Evolutionary conservation across 2,888 invertebrate genomes (phyloP), one percentile per base, ranked within the genome.

Genomic region (Hypomecis punctinalis): DNA sequence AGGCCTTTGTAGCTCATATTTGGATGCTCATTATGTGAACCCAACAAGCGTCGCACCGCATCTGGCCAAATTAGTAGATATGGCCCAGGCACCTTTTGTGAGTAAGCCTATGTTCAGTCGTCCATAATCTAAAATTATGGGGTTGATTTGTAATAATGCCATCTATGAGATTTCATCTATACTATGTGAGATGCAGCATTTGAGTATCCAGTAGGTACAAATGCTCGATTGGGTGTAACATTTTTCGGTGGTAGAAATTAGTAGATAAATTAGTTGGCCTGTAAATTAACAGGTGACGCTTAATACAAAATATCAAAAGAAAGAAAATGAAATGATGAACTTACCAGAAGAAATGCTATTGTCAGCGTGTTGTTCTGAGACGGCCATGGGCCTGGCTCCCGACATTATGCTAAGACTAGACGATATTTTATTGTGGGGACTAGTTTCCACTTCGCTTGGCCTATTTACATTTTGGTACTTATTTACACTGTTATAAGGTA

Each of bases 391-490:
- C 78, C 93, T 84, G 76, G 93, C 91, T 74, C 91, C 92, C 69
- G 86, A 77, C 73, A 91, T 82, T 88, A 91, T 78, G 83, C 89
- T 93, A 92, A 89, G 93, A 93, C 93, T 93, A 93, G 93, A 93
- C 81, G 93, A 93, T 85, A 93, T 91, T 89, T 93, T 93, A 85
- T 93, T 93, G 80, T 92, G 88, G 80, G 91, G 93, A 93, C 93
- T 93, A 91, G 93, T 82, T 88, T 92, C 93, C 86, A 86, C 83
- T 79, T 87, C 89, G 78, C 81, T 89, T 81, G 92, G 92, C 83
- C 88, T 91, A 91, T 92, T 89, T 91, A 91, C 88, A 91, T 90
- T 92, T 91, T 93, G 93, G 89, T 92, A 91, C 85, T 91, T 93
- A 93, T 93, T 91, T 90, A 93, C 90, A 93, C 84, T 91, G 91